A percentile compares a stretch with the other conserved stretches of the same genome.
Evolutionary conservation across 2,113 vertebrate genomes (phyloP).

Genomic region (Haplochromis burtoni): DNA sequence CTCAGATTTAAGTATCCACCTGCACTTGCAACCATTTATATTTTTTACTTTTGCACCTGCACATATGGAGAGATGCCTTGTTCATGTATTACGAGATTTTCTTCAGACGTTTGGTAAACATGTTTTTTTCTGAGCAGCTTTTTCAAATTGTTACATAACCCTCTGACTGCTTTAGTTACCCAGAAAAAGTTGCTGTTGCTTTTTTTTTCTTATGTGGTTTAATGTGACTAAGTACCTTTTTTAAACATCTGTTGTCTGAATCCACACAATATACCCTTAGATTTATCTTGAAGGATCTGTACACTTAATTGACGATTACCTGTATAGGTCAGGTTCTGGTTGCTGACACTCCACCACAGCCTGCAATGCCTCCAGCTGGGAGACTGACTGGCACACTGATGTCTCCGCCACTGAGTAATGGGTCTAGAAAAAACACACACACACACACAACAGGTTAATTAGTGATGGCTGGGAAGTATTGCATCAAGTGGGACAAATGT

Average conservation of each 20-base stretch:
- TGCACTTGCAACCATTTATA: background rate
- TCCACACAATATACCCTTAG: fast-evolving
- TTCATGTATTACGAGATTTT: background rate
- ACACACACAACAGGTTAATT: background rate
- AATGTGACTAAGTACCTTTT: background rate
- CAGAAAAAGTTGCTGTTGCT: background rate
- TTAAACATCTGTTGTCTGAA: background rate
- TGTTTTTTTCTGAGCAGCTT: background rate
- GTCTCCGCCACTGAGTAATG: constrained; percentile 89
- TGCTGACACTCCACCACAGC: constrained; percentile 96
- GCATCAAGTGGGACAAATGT: background rate
- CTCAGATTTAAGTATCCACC: background rate
- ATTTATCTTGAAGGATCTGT: background rate
- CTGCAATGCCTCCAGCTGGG: constrained; percentile 83
- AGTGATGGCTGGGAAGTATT: background rate
- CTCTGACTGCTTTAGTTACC: background rate
- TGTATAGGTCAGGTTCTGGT: constrained; percentile 93
- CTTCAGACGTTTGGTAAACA: background rate
- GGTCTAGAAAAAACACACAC: constrained; percentile 66
- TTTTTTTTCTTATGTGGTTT: background rate
- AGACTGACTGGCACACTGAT: constrained; percentile 85
- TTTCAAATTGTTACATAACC: background rate
- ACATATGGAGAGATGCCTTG: background rate
- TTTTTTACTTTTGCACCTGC: background rate
- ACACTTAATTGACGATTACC: constrained; percentile 62